Base-by-base conservation (phyloP, 2,888 invertebrate species). In the Eilema sororculum region DNA sequence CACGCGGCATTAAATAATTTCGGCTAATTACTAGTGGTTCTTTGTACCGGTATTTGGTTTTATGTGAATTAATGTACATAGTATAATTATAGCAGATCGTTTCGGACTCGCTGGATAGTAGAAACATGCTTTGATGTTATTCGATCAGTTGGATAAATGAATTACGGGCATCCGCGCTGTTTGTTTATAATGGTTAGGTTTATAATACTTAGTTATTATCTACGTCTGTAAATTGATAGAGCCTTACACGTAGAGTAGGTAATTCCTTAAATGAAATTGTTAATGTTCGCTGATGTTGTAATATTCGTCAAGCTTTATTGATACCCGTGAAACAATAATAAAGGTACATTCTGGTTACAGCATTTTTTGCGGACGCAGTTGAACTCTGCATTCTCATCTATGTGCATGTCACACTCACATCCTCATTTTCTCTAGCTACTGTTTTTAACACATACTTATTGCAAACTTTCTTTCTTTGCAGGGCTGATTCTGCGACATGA, bases 51-150 rank as follows among this genome's bases (percentile, higher is more conserved):
- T 59, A 77, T 78, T 74, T 73, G 72, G 77, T 74, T 80, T 81
- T 73, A 77, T 66, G 8, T 60, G 22, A 37, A 25, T 57, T 69
- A 28, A 41, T 22, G 33, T 58, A 57, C 16, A 41, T 58, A 20
- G 5, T 46, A 41, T 46, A 46, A 20, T 37, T 52, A 25, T 24
- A 37, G 63, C n/a, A 12, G 16, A 52, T 64, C 28, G n/a, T 64
- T 33, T 57, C 52, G 24, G 52, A 65, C 57, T 65, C 33, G 30
- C 20, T 65, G 30, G 57, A 52, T 33, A 28, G 62, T 24, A 24
- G 16, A 24, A 28, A 20, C 22, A 46, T 33, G 72, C 87, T 88
- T 88, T 88, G 86, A 88, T 87, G 87, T 75, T 72, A 78, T 28
- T 65, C 81, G 83, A 72, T 78, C 83, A 78, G 73, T 75, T 73